Evolutionary conservation across 2,888 invertebrate genomes (phyloP).

Genomic region (Diabrotica balteata): DNA sequence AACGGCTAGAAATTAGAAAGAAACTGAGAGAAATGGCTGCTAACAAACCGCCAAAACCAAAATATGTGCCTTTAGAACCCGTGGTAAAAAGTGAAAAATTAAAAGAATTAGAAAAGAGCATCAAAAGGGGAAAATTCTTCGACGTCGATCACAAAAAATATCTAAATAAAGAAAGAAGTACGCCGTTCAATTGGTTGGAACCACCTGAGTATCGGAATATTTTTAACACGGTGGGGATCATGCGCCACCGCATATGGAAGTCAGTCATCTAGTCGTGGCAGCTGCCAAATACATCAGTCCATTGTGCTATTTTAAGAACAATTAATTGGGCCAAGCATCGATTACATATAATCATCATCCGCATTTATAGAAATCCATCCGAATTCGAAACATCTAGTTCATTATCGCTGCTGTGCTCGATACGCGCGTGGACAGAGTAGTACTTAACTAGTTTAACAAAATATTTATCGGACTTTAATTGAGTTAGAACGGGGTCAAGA

Average conservation of each 20-base stretch:
- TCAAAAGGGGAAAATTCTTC: constrained; percentile 57
- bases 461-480: constrained; percentile 28
- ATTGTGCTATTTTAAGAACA: constrained; percentile 51
- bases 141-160: constrained; percentile 57
- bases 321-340: constrained; percentile 48
- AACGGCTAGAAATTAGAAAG: constrained; percentile 52
- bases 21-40: constrained; percentile 51
- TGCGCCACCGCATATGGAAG: constrained; percentile 58
- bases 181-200: constrained; percentile 52
- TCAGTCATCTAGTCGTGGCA: constrained; percentile 51
- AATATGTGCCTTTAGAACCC: constrained; percentile 56
- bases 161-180: constrained; percentile 46
- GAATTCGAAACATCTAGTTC: constrained; percentile 51
- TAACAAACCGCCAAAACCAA: constrained; percentile 47
- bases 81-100: constrained; percentile 57
- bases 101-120: constrained; percentile 54
- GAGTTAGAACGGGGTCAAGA: constrained; percentile 35
- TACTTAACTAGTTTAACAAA: constrained; percentile 36
- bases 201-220: constrained; percentile 54
- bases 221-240: constrained; percentile 59
- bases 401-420: constrained; percentile 47
- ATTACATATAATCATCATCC: constrained; percentile 40
- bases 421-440: constrained; percentile 43
- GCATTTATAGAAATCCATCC: constrained; percentile 44
- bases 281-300: constrained; percentile 49